Conservation (phyloP, 2,113 vertebrate species). For the Peromyscus leucopus region DNA sequence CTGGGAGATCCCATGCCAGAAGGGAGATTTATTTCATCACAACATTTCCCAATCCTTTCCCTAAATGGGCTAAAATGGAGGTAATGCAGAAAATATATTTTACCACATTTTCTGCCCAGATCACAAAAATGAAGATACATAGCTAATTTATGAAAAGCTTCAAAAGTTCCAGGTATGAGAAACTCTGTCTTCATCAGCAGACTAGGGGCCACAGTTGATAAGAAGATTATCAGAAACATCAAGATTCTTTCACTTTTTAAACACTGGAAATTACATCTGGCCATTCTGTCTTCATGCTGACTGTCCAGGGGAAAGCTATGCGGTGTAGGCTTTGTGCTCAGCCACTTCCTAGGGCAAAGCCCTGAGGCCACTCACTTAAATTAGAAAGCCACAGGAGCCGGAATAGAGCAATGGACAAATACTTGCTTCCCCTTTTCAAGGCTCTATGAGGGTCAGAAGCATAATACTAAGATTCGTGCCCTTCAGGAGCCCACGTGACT, state of each 20-base stretch:
- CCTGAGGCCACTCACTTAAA: not conserved
- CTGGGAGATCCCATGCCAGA: not conserved
- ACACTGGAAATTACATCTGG: not conserved
- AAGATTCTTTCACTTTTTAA: conserved; percentile 27
- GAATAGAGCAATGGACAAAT: not conserved
- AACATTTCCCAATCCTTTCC: not conserved
- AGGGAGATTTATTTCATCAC: not conserved
- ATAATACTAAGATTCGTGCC: not conserved
- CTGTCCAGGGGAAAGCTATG: not conserved
- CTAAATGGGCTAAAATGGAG: not conserved
- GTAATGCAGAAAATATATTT: conserved; percentile 20
- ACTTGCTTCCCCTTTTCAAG: not conserved
- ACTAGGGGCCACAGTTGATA: not conserved
- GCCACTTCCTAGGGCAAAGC: not conserved
- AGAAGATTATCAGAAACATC: conserved; percentile 29
- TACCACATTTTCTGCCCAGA: not conserved
- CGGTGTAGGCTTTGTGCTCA: not conserved
- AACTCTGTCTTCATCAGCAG: not conserved
- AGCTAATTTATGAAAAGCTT: not conserved
- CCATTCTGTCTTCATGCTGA: not conserved
- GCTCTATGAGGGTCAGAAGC: too few species aligned
- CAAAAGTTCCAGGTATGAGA: not conserved
- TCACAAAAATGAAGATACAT: not conserved
- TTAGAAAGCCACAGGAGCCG: not conserved
- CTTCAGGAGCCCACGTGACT: not conserved